phyloP scores from a whole-genome alignment of 2,113 vertebrate species.

The Thymallus thymallus region DNA sequence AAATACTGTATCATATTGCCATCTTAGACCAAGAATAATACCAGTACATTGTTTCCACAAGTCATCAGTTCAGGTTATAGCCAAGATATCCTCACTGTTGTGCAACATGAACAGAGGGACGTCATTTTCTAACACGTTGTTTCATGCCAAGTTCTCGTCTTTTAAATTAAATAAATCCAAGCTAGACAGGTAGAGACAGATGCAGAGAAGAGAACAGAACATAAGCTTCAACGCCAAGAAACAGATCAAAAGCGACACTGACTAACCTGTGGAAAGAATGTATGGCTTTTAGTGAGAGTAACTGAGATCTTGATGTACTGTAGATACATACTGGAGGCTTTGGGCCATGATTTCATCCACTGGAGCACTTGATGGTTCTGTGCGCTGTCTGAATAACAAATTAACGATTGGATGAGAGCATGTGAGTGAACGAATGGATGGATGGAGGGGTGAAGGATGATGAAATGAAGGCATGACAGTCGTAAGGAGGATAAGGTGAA shows the following conservation, averaged over 20 bases:
- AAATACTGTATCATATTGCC: neutral
- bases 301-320: constrained; percentile 44
- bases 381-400: constrained; percentile 81
- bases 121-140: neutral
- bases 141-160: neutral
- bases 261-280: constrained; percentile 25
- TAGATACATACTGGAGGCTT: constrained; percentile 79
- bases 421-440: constrained; percentile 46
- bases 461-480: constrained; percentile 23
- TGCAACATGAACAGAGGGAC: neutral
- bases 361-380: constrained; percentile 81
- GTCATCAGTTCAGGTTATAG: neutral
- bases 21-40: neutral
- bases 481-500: constrained; percentile 19
- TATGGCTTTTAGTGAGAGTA: constrained; percentile 40
- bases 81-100: neutral
- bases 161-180: neutral
- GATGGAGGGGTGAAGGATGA: constrained; percentile 48
- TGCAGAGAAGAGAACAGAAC: neutral
- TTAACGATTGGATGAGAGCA: constrained; percentile 72
- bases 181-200: neutral
- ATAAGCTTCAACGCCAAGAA: neutral
- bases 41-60: constrained; percentile 25
- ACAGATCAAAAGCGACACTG: neutral
- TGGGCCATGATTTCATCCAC: constrained; percentile 85